These are phyloP conservation scores for Sporophila hypoxantha DNA, from an alignment of 2,113 vertebrate genomes.

Conservation along the genomic window DNA sequence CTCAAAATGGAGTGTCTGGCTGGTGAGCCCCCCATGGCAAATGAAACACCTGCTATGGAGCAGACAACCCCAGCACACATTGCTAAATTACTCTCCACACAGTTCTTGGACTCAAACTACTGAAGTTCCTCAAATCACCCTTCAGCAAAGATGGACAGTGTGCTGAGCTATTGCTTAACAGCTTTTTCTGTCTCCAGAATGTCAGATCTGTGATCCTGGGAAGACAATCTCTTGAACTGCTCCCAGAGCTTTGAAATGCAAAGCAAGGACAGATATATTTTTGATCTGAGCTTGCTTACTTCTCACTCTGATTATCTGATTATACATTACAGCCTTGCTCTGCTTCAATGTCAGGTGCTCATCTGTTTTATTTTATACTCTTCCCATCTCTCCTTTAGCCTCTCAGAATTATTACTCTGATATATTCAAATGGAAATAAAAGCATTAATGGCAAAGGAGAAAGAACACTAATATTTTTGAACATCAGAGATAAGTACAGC, in stretches of 20 bases:
- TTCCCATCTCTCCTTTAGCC: not conserved
- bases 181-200: not conserved
- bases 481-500: not conserved
- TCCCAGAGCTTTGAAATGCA: constrained; percentile 45
- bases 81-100: not conserved
- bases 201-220: not conserved
- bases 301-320: constrained; percentile 5
- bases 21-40: not conserved
- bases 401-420: not conserved
- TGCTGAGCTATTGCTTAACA: not conserved
- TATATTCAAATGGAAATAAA: constrained; percentile 27
- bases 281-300: constrained; percentile 44
- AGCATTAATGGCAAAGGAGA: not conserved
- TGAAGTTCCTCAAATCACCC: not conserved
- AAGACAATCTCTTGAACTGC: not conserved
- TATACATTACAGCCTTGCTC: not conserved
- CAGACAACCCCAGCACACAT: not conserved
- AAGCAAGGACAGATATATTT: constrained; percentile 31
- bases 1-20: not conserved
- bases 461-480: constrained; percentile 2
- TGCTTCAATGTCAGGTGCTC: not conserved
- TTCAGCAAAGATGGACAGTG: not conserved
- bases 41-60: not conserved
- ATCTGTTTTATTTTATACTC: not conserved
- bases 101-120: not conserved